Conservation (phyloP, 2,888 invertebrate species). For the Phragmatobia fuliginosa region DNA sequence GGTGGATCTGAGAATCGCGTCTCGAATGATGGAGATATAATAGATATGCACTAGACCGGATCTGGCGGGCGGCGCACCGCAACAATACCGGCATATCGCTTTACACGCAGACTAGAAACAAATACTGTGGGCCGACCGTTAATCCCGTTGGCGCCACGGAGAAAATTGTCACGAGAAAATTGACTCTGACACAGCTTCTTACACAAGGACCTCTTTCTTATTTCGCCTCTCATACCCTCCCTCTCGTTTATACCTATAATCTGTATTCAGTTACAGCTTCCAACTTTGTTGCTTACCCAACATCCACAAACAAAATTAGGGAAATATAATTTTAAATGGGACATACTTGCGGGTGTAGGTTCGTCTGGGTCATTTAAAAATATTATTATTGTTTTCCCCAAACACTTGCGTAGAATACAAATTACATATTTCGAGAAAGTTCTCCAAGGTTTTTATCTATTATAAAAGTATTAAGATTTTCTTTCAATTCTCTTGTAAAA, state of each 20-base stretch:
- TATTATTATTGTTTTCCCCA: not conserved
- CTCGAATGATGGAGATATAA: constrained; percentile 77
- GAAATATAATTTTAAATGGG: constrained; percentile 19
- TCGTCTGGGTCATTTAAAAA: not conserved
- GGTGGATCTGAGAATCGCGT: constrained; percentile 72
- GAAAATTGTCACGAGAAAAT: constrained; percentile 78
- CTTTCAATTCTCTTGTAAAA: constrained; percentile 27
- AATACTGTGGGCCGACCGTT: constrained; percentile 77
- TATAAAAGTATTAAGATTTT: not conserved
- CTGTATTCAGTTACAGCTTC: constrained; percentile 33
- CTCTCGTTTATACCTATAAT: constrained; percentile 35
- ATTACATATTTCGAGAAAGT: not conserved
- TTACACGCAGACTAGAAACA: constrained; percentile 80
- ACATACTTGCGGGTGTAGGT: constrained; percentile 3
- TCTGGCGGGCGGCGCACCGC: constrained; percentile 72
- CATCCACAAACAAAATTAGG: constrained; percentile 24
- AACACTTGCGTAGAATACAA: not conserved
- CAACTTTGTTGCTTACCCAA: constrained; percentile 30
- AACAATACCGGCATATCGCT: constrained; percentile 81
- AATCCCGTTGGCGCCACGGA: constrained; percentile 80
- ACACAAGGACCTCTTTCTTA: constrained; percentile 31
- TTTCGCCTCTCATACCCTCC: constrained; percentile 30
- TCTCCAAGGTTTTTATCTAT: not conserved
- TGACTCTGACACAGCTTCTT: constrained; percentile 58
- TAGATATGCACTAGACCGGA: constrained; percentile 84